These are phyloP conservation scores for Ypsolopha scabrella DNA, from an alignment of 2,888 invertebrate genomes.

Conservation along the genomic window DNA sequence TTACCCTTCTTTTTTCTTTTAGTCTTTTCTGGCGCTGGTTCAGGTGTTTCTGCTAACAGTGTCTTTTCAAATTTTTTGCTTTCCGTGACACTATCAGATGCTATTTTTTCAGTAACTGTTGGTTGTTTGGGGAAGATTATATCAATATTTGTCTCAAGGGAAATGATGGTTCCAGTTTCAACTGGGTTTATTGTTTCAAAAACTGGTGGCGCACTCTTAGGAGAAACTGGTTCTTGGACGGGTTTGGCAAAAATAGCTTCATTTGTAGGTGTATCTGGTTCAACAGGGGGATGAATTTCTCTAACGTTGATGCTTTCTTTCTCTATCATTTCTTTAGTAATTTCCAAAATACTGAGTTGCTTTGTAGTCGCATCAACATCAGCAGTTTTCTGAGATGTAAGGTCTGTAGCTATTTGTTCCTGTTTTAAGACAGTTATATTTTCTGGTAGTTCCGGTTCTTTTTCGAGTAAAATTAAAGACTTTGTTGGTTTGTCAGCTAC, in stretches of 20 bases:
- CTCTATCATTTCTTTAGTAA: conserved; percentile 22
- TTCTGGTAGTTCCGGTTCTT: background rate
- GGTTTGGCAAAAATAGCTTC: too few species aligned
- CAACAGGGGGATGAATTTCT: background rate
- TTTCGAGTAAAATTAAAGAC: too few species aligned
- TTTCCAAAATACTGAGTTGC: conserved; percentile 14
- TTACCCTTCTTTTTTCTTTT: background rate
- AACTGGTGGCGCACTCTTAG: too few species aligned
- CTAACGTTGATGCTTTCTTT: conserved; percentile 17
- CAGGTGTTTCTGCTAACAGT: background rate
- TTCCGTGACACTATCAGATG: background rate
- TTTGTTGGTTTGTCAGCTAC: background rate
- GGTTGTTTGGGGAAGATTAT: too few species aligned
- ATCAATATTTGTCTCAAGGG: too few species aligned
- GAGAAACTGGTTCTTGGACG: too few species aligned
- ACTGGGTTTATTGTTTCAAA: too few species aligned
- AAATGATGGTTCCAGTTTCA: too few species aligned
- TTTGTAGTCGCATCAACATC: conserved; percentile 8
- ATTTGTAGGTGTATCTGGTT: background rate
- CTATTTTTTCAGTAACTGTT: too few species aligned
- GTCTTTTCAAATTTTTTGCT: background rate
- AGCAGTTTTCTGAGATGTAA: background rate
- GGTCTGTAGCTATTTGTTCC: background rate
- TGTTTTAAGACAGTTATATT: background rate
- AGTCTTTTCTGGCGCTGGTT: background rate